Percentiles rank a stretch among this genome's conserved stretches.
phyloP scores from a whole-genome alignment of 2,797 vertebrate species.

The Chloroceryle amazona region DNA sequence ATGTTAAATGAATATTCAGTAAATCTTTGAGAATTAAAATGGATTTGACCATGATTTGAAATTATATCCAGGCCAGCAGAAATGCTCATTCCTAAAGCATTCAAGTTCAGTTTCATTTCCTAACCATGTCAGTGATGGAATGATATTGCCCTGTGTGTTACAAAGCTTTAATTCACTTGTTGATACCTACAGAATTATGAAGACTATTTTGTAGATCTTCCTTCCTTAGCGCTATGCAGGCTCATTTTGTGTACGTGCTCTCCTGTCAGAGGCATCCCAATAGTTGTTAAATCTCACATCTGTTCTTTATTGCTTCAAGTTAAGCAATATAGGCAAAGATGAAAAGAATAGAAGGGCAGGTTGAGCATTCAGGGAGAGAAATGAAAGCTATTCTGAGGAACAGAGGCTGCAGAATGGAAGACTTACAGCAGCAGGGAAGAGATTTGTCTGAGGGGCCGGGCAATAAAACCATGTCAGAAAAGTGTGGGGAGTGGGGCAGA shows the following conservation, averaged over 20 bases:
- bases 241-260: not conserved
- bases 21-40: not conserved
- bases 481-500: not conserved
- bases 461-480: conserved; percentile 7
- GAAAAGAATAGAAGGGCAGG: conserved; percentile 41
- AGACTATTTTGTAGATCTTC: not conserved
- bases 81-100: not conserved
- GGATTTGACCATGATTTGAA: not conserved
- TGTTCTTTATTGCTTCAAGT: conserved; percentile 36
- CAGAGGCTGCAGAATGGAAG: conserved; percentile 6
- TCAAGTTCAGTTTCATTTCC: not conserved
- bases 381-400: conserved; percentile 37
- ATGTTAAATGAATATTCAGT: not conserved
- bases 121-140: not conserved
- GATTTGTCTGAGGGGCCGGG: conserved; percentile 42
- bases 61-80: not conserved
- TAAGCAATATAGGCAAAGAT: not conserved
- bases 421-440: not conserved
- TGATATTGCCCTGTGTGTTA: not conserved
- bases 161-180: conserved; percentile 32
- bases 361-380: conserved; percentile 44
- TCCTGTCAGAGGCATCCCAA: conserved; percentile 14
- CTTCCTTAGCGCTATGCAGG: not conserved
- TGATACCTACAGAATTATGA: conserved; percentile 14
- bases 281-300: conserved; percentile 23